phyloP scores from a whole-genome alignment of 1,140 invertebrate species.

The Hermetia illucens region DNA sequence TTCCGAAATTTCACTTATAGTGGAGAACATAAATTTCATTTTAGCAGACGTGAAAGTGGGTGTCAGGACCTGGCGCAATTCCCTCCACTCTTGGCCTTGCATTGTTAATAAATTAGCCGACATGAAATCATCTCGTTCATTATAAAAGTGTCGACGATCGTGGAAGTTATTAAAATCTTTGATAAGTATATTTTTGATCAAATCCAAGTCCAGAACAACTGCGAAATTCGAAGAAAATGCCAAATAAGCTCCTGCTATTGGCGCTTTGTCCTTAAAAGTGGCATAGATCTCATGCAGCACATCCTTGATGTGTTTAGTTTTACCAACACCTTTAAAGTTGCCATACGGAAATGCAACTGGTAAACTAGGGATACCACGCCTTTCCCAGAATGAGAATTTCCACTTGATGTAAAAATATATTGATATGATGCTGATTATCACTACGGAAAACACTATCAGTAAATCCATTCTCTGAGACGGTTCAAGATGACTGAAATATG shows the following conservation, averaged over 20 bases:
- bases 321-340: background rate
- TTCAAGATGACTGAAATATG: too few relatives aligned
- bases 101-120: conserved; percentile 31
- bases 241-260: background rate
- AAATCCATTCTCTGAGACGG: too few relatives aligned
- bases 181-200: conserved; percentile 42
- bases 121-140: conserved; percentile 33
- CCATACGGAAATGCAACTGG: conserved; percentile 1
- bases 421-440: too few relatives aligned
- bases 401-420: background rate
- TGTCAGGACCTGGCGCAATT: conserved; percentile 35
- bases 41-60: conserved; percentile 42
- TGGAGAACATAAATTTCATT: conserved; percentile 38
- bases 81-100: conserved; percentile 36
- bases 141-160: conserved; percentile 33
- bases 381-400: background rate
- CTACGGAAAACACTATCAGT: too few relatives aligned
- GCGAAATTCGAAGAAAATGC: conserved; percentile 29
- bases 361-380: background rate
- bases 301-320: background rate
- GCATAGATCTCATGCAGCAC: background rate
- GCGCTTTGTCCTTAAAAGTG: background rate
- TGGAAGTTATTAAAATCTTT: conserved; percentile 41
- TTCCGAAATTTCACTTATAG: conserved; percentile 21
- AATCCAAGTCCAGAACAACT: conserved; percentile 36